These are phyloP conservation scores for Otolemur garnettii DNA, from an alignment of 2,113 vertebrate species.

Conservation along the genomic window DNA sequence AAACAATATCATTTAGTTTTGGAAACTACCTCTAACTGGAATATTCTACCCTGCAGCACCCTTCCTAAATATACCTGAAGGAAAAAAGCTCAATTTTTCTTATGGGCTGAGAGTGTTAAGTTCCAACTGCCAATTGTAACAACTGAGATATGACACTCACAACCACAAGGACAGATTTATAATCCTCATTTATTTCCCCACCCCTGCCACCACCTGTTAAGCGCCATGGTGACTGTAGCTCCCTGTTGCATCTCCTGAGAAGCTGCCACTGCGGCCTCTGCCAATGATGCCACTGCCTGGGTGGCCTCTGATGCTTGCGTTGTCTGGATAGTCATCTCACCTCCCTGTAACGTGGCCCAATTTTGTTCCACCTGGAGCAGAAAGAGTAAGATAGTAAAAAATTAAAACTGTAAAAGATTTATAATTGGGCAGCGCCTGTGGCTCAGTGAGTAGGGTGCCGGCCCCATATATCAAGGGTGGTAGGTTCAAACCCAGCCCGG, in stretches of 20 bases:
- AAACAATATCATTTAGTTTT: not conserved
- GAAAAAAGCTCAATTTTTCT: conserved; percentile 22
- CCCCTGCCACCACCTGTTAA: conserved; percentile 95
- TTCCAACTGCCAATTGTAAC: not conserved
- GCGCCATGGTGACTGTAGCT: conserved; percentile 98
- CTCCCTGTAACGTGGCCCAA: conserved; percentile 97
- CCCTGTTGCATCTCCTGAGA: conserved; percentile 97
- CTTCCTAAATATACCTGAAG: conserved; percentile 8
- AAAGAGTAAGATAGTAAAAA: conserved; percentile 21
- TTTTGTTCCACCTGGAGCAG: conserved; percentile 92
- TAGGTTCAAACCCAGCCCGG: too few species aligned
- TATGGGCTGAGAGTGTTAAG: not conserved
- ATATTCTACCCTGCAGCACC: not conserved
- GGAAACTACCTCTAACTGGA: not conserved
- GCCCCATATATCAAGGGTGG: too few species aligned
- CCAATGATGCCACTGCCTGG: conserved; percentile 97
- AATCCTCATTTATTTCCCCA: conserved; percentile 66
- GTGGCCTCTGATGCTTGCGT: conserved; percentile 98
- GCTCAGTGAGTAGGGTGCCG: too few species aligned
- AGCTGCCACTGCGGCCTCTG: conserved; percentile 96
- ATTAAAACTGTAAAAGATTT: not conserved
- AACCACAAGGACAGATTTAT: not conserved
- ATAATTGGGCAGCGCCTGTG: not conserved
- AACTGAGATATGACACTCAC: not conserved
- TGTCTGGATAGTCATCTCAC: conserved; percentile 99